Evolutionary conservation across 2,888 invertebrate genomes (phyloP).

Genomic region (Lacanobia oleracea): DNA sequence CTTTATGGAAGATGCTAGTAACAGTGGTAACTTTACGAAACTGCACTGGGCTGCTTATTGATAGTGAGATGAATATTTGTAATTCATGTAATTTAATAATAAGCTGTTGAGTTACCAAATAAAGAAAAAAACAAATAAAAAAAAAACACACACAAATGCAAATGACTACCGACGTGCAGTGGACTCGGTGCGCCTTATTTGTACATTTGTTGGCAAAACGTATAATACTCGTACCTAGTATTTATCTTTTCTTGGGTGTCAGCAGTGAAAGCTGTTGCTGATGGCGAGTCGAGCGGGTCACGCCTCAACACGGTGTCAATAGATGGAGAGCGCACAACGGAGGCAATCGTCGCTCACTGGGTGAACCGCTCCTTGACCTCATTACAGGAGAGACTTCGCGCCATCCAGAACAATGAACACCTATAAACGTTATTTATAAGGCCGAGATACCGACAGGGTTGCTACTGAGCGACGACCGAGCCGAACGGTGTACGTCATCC

Average conservation of each 20-base stretch:
- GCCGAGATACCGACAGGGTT: conserved; percentile 16
- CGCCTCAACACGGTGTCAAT: neutral
- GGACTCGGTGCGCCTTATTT: too few species aligned
- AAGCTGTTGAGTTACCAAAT: too few species aligned
- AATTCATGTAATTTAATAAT: too few species aligned
- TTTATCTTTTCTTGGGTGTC: neutral
- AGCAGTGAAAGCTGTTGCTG: conserved; percentile 1
- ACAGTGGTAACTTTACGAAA: too few species aligned
- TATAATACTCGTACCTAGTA: neutral
- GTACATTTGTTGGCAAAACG: too few species aligned
- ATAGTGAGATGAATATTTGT: too few species aligned
- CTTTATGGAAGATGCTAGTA: too few species aligned
- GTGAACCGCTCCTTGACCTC: conserved; percentile 25
- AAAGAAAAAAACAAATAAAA: too few species aligned
- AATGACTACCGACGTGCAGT: too few species aligned
- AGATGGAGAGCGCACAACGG: neutral
- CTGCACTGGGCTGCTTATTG: too few species aligned
- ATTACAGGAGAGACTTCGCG: conserved; percentile 3
- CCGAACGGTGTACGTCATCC: too few species aligned
- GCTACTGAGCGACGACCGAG: neutral
- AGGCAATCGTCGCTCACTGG: conserved; percentile 6
- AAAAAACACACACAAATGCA: too few species aligned
- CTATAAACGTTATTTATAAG: conserved; percentile 33
- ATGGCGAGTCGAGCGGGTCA: neutral
- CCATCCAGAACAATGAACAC: conserved; percentile 19